Evolutionary conservation across 2,888 invertebrate species (phyloP).

Genomic region (Cinara cedri): DNA sequence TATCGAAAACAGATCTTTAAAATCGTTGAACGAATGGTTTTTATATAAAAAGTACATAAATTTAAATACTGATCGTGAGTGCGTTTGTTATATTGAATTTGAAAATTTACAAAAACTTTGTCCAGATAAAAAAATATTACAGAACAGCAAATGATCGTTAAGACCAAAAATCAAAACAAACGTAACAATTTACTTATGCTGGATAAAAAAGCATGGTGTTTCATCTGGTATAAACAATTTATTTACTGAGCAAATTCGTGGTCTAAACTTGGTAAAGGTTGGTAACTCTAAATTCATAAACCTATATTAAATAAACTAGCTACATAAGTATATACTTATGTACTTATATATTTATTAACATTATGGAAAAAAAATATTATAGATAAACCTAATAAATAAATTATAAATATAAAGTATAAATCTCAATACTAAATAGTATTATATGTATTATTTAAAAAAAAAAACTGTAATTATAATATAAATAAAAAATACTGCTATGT

Average conservation of each 20-base stretch:
- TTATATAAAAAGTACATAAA: too few species aligned
- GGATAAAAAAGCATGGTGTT: not conserved
- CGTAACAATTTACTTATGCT: too few species aligned
- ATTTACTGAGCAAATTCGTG: not conserved
- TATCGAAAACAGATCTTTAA: too few species aligned
- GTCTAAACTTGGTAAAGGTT: not conserved
- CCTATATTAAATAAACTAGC: too few species aligned
- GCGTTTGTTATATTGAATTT: slow-evolving; percentile 14
- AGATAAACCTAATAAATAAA: too few species aligned
- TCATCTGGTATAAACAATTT: not conserved
- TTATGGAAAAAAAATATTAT: not conserved
- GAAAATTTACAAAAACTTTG: slow-evolving; percentile 19
- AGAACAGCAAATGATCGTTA: not conserved
- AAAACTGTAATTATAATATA: too few species aligned
- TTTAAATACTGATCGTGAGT: slow-evolving; percentile 3
- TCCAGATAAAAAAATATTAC: slow-evolving; percentile 13
- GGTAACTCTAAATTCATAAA: too few species aligned
- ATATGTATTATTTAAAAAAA: not conserved
- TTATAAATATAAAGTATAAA: not conserved
- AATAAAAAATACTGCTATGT: not conserved
- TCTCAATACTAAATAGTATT: not conserved
- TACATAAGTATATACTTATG: too few species aligned
- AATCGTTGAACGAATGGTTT: too few species aligned
- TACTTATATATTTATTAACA: too few species aligned
- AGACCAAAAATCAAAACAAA: too few species aligned